Conservation (phyloP, 2,888 invertebrate species). For the Trachelus tabidus region DNA sequence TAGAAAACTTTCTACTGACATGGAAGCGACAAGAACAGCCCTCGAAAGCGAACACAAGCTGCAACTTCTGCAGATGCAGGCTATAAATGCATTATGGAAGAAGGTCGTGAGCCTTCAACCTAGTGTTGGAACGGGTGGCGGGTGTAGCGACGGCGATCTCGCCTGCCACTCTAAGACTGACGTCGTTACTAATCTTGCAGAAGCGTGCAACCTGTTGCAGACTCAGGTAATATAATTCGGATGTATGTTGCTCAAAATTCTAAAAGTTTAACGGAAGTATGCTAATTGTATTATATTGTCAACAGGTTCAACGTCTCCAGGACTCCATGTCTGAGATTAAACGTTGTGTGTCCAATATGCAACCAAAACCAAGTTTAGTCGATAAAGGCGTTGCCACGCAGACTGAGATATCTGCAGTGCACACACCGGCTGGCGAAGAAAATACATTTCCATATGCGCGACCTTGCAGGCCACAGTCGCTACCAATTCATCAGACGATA, state of each 20-base stretch:
- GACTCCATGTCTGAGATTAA: slow-evolving; percentile 83
- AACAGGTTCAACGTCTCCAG: slow-evolving; percentile 81
- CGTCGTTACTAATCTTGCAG: slow-evolving; percentile 78
- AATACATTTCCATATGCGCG: slow-evolving; percentile 66
- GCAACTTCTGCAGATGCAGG: slow-evolving; percentile 89
- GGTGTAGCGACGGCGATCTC: slow-evolving; percentile 47
- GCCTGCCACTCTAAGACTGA: slow-evolving; percentile 68
- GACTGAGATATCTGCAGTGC: slow-evolving; percentile 83
- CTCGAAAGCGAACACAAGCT: slow-evolving; percentile 87
- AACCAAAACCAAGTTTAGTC: slow-evolving; percentile 40
- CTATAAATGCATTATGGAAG: slow-evolving; percentile 90
- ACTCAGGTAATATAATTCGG: slow-evolving; percentile 71
- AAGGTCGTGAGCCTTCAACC: slow-evolving; percentile 80
- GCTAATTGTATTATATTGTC: not conserved
- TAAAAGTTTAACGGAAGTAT: not conserved
- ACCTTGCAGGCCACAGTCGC: slow-evolving; percentile 55
- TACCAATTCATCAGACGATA: slow-evolving; percentile 59
- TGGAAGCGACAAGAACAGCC: slow-evolving; percentile 87
- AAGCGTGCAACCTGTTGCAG: slow-evolving; percentile 80
- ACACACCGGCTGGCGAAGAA: slow-evolving; percentile 72
- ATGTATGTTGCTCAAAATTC: not conserved
- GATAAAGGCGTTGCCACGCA: slow-evolving; percentile 76
- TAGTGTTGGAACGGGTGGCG: slow-evolving; percentile 46
- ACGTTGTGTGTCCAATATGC: slow-evolving; percentile 72
- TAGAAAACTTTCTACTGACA: slow-evolving; percentile 84